phyloP scores from a whole-genome alignment of 2,113 vertebrate genomes.

The Cochlearius cochlearius region DNA sequence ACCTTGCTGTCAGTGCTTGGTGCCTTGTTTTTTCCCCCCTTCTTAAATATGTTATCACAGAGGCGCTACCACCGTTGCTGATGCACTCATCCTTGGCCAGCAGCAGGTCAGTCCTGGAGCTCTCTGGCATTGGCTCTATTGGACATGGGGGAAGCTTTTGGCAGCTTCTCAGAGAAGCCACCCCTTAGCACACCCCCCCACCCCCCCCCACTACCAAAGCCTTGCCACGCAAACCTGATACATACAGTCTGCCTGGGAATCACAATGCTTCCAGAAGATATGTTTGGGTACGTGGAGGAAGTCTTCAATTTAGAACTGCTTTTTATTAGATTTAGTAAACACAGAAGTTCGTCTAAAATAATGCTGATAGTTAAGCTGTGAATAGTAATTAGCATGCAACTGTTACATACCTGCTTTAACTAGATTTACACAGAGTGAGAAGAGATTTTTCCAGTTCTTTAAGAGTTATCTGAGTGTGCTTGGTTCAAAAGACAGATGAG shows the following conservation, averaged over 20 bases:
- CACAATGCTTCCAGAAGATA: fast-evolving
- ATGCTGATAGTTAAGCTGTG: background rate
- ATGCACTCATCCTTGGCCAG: background rate
- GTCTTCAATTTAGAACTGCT: background rate
- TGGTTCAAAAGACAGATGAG: background rate
- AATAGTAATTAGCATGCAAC: background rate
- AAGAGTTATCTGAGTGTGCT: background rate
- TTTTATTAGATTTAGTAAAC: background rate
- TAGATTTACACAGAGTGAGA: background rate
- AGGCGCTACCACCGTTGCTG: background rate
- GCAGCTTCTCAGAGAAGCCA: background rate
- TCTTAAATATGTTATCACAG: background rate
- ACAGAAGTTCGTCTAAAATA: background rate
- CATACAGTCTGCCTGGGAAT: background rate
- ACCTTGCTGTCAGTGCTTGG: background rate
- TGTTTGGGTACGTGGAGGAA: background rate
- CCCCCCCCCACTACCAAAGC: background rate
- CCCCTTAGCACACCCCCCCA: background rate
- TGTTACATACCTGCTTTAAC: background rate
- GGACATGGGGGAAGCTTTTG: background rate
- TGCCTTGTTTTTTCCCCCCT: background rate
- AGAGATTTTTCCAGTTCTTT: background rate
- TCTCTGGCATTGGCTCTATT: background rate
- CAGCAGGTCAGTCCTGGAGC: background rate
- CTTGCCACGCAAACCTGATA: background rate